Conservation (phyloP, 2,888 invertebrate genomes). For the Ormyrus nitidulus region DNA sequence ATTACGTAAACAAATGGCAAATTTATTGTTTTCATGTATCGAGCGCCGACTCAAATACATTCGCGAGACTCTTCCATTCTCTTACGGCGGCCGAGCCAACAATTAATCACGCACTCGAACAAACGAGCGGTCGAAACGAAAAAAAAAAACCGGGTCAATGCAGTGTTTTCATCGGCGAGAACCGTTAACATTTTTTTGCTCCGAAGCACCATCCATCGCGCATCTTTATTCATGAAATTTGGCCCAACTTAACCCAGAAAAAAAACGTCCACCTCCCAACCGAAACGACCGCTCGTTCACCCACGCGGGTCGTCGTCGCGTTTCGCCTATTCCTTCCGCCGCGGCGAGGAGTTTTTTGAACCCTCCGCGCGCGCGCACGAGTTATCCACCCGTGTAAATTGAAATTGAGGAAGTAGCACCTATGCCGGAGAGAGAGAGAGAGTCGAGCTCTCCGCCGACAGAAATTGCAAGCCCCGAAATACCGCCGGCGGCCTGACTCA, state of each 20-base stretch:
- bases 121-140: neutral
- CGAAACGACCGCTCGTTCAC: no score
- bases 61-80: no score
- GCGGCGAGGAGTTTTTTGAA: conserved; percentile 38
- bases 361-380: neutral
- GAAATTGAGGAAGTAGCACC: conserved; percentile 38
- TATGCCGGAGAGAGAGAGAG: neutral
- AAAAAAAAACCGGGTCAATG: conserved; percentile 35
- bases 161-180: conserved; percentile 17
- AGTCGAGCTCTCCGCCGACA: neutral
- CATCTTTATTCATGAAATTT: conserved; percentile 27
- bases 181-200: conserved; percentile 30
- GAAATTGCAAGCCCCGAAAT: conserved; percentile 52
- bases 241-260: no score
- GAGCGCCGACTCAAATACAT: no score
- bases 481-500: conserved; percentile 49
- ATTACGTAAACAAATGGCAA: no score
- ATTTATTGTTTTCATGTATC: no score
- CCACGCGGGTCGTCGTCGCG: no score
- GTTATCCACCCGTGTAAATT: conserved; percentile 41
- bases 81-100: no score
- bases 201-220: neutral
- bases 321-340: neutral
- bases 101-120: no score
- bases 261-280: no score